A percentile compares a stretch with the other conserved stretches of the same genome.
Conservation (phyloP, 2,797 vertebrate species). For the Pterois miles region DNA sequence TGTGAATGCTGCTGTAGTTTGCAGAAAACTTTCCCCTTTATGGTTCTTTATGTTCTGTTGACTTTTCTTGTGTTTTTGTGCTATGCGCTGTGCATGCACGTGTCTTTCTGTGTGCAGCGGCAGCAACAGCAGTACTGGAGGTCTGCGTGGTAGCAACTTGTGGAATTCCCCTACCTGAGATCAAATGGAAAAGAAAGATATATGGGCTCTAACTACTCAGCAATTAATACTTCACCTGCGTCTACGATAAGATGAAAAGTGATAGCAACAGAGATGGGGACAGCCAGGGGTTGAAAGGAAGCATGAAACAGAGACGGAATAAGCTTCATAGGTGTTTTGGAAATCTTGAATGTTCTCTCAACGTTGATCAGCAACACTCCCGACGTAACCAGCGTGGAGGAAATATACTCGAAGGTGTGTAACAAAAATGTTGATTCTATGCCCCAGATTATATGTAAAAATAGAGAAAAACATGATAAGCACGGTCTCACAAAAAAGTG, state of each 20-base stretch:
- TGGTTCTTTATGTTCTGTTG: conserved; percentile 24
- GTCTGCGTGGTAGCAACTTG: conserved; percentile 81
- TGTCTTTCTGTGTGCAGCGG: conserved; percentile 7
- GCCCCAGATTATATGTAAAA: conserved; percentile 69
- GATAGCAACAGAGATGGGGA: conserved; percentile 43
- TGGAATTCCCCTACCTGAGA: conserved; percentile 89
- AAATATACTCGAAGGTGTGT: conserved; percentile 60
- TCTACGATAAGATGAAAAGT: conserved; percentile 55
- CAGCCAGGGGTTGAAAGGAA: conserved; percentile 52
- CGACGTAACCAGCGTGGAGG: conserved; percentile 30
- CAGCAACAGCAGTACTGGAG: conserved; percentile 73
- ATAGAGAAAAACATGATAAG: conserved; percentile 68
- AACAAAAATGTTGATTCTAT: conserved; percentile 67
- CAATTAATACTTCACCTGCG: conserved; percentile 83
- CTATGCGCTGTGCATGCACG: neutral
- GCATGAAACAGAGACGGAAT: conserved; percentile 14
- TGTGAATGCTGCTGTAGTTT: conserved; percentile 54
- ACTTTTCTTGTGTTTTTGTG: conserved; percentile 17
- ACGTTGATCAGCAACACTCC: conserved; percentile 18
- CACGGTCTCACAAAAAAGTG: conserved; percentile 72
- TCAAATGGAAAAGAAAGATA: conserved; percentile 77
- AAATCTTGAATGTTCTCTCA: conserved; percentile 31
- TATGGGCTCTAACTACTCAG: conserved; percentile 73
- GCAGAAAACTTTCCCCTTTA: conserved; percentile 63
- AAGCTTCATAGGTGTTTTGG: conserved; percentile 17